Percentiles rank a stretch among this genome's conserved stretches.
Evolutionary conservation across 2,888 invertebrate genomes (phyloP).

Genomic region (Dioctria rufipes): DNA sequence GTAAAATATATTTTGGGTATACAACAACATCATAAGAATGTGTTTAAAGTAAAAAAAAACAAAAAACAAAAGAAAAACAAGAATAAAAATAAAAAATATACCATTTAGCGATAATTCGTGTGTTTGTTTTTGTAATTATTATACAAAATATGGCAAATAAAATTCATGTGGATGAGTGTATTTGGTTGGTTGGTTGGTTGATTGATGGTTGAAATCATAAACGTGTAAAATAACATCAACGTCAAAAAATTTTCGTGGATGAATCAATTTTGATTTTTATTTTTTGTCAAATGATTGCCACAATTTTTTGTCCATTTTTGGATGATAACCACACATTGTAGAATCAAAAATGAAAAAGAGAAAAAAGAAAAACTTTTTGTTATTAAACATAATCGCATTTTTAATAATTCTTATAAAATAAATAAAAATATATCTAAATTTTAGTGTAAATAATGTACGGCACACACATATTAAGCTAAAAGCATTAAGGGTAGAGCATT

Average conservation of each 20-base stretch:
- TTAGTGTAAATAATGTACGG: background rate
- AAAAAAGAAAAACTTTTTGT: constrained; percentile 3
- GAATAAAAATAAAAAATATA: constrained; percentile 47
- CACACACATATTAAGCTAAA: constrained; percentile 18
- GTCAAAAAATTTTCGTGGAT: constrained; percentile 5
- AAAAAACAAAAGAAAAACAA: constrained; percentile 3
- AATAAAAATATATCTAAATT: background rate
- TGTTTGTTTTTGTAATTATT: background rate
- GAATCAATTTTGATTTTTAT: constrained; percentile 31
- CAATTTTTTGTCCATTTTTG: constrained; percentile 17
- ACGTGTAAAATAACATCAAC: background rate
- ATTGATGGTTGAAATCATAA: constrained; percentile 27
- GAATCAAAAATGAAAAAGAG: constrained; percentile 41
- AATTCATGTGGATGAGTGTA: background rate
- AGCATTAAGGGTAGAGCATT: constrained; percentile 1
- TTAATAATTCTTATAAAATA: background rate
- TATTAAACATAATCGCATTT: constrained; percentile 21
- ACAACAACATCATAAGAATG: background rate
- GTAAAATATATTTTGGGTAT: background rate
- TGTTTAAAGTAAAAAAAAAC: background rate
- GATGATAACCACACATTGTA: constrained; percentile 28
- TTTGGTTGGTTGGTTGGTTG: constrained; percentile 23
- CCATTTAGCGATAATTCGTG: constrained; percentile 32
- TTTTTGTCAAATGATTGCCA: background rate
- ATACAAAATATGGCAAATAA: too few species aligned